A percentile compares a stretch with the other conserved stretches of the same genome.
These are phyloP conservation scores for Eurystomus glaucurus DNA, from an alignment of 2,797 vertebrate genomes.

Conservation along the genomic window DNA sequence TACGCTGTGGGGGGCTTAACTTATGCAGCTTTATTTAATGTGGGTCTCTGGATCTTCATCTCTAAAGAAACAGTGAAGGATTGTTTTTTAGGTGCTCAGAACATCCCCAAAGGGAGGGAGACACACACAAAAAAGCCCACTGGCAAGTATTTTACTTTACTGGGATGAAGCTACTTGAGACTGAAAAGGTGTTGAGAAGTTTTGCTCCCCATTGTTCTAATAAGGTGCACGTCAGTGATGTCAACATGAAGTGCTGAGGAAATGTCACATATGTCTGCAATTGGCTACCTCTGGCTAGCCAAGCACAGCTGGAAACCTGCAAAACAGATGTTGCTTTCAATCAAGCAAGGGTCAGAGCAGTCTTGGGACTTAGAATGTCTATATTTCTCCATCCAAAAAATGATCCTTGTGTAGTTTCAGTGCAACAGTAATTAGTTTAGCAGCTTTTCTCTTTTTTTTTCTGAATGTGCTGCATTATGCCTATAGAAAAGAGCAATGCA, in stretches of 20 bases:
- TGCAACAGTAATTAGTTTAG: constrained; percentile 66
- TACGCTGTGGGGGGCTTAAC: not conserved
- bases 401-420: constrained; percentile 31
- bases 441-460: constrained; percentile 17
- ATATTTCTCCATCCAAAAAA: constrained; percentile 47
- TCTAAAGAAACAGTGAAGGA: not conserved
- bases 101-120: not conserved
- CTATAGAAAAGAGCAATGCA: not conserved
- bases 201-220: constrained; percentile 79
- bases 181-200: constrained; percentile 79
- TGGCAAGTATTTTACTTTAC: not conserved
- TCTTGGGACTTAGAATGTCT: constrained; percentile 73
- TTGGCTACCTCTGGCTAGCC: constrained; percentile 81
- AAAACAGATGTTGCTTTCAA: constrained; percentile 86
- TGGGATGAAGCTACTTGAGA: constrained; percentile 36
- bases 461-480: not conserved
- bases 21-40: not conserved
- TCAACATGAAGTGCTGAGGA: constrained; percentile 78
- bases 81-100: not conserved
- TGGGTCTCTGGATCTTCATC: not conserved
- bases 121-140: not conserved
- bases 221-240: constrained; percentile 81
- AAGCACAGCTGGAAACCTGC: constrained; percentile 82
- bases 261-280: constrained; percentile 85
- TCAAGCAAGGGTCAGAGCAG: constrained; percentile 81